Evolutionary conservation across 2,113 vertebrate genomes (phyloP).

Genomic region (Prolemur simus): DNA sequence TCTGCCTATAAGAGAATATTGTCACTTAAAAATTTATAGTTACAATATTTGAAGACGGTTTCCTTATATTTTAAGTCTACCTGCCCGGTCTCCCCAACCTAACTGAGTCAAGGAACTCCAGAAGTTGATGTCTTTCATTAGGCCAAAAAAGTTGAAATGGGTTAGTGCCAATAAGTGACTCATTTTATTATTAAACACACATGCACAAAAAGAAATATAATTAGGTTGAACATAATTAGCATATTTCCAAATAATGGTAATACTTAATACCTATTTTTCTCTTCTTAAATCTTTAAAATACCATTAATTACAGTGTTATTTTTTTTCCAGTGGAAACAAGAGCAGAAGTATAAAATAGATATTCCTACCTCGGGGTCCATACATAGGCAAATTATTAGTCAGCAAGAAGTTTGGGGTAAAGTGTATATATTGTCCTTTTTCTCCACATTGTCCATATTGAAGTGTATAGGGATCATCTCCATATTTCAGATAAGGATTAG

Average conservation of each 20-base stretch:
- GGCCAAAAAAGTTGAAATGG: not conserved
- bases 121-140: not conserved
- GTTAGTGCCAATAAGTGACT: not conserved
- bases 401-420: constrained; percentile 84
- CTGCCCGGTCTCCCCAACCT: not conserved
- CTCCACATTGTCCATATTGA: constrained; percentile 81
- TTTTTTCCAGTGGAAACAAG: not conserved
- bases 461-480: constrained; percentile 82
- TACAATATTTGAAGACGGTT: not conserved
- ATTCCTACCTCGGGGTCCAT: constrained; percentile 80
- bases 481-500: constrained; percentile 62
- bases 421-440: constrained; percentile 81
- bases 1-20: constrained; percentile 75
- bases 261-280: constrained; percentile 1
- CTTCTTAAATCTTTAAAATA: not conserved
- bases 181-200: not conserved
- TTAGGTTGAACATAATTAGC: not conserved
- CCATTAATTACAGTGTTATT: not conserved
- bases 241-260: constrained; percentile 29
- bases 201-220: not conserved
- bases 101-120: constrained; percentile 8
- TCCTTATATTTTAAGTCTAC: not conserved
- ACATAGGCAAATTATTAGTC: constrained; percentile 55
- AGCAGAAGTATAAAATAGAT: constrained; percentile 36
- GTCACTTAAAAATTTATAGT: not conserved